Base-by-base conservation (phyloP, 2,888 invertebrate species). In the Hemaris fuciformis region DNA sequence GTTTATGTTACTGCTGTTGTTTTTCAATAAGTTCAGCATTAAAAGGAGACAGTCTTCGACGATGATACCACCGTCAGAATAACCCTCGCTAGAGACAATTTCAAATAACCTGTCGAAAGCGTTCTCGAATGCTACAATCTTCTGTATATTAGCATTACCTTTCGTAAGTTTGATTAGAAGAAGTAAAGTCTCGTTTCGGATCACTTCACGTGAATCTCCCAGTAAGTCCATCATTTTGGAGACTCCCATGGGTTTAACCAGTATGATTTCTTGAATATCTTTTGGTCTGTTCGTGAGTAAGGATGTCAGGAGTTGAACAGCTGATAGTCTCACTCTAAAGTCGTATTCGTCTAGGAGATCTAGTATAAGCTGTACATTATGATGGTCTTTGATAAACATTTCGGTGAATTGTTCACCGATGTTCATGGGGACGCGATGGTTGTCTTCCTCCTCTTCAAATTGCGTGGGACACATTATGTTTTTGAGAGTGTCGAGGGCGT, bases 51-150 rank as follows among this genome's bases (percentile, higher is more conserved):
- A 99, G 88, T 99, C 99, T 93, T 99, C 99, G 0, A 99, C 99
- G 0, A 99, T 98, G 61, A 99, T 99, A 66, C 98, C 99, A 56
- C 99, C 99, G 83, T 99, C 98, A 1, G 97, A 96, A 73, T 95
- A 96, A 3, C 98, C 98, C 87, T 99, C 99, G 63, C 97, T 96
- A 1, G 94, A 94, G 10, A 99, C 96, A 8, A 99, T 98, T 83
- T 98, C 98, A 73, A 99, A 96, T 27, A 99, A 93, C 70, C 97
- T 94, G 85, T 99, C 99, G 81, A 99, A 99, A 0, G 99, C 99
- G 89, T 99, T 99, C 86, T 99, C 99, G 85, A 99, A 99, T 0
- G 99, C 99, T 0, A 99, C 98, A 76, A 99, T 99, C 91, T 99
- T 99, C 85, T 99, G 99, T 75, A 99, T 98, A 84, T 98, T 99